Conservation (phyloP, 2,797 vertebrate genomes). For the Saxicola maurus region DNA sequence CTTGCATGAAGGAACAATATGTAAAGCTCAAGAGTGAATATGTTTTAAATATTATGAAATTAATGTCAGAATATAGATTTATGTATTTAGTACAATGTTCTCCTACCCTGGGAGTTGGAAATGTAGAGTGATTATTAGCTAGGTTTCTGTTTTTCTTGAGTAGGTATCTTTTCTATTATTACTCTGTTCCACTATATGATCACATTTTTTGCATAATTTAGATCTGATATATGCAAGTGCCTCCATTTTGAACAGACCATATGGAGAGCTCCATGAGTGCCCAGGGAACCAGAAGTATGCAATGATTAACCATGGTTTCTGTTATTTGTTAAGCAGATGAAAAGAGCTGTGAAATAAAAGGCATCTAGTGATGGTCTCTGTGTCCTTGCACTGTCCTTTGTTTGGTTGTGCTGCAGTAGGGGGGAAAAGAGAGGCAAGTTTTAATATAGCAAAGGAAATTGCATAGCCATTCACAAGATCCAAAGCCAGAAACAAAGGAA, state of each 20-base stretch:
- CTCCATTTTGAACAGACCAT: constrained; percentile 66
- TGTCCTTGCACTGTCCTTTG: constrained; percentile 70
- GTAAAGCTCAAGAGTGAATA: constrained; percentile 31
- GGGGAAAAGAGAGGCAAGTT: not conserved
- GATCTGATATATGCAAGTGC: constrained; percentile 64
- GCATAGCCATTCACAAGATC: not conserved
- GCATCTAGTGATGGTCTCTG: constrained; percentile 49
- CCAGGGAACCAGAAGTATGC: constrained; percentile 62
- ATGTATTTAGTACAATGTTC: constrained; percentile 47
- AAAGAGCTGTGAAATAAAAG: constrained; percentile 67
- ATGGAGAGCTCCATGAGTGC: constrained; percentile 68
- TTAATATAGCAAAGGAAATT: constrained; percentile 40
- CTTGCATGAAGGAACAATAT: constrained; percentile 31
- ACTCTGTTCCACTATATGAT: constrained; percentile 62
- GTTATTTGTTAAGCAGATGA: constrained; percentile 68
- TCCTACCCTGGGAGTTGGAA: constrained; percentile 39
- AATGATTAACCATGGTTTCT: constrained; percentile 64
- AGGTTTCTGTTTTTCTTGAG: constrained; percentile 66
- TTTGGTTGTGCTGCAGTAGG: constrained; percentile 36
- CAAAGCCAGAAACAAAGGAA: constrained; percentile 42
- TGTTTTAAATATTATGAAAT: constrained; percentile 52
- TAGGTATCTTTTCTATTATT: constrained; percentile 61
- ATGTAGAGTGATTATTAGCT: constrained; percentile 57
- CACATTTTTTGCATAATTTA: constrained; percentile 68
- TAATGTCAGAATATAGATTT: constrained; percentile 60